Evolutionary conservation across 2,888 invertebrate species (phyloP).

Genomic region (Oegoconia quadripuncta): DNA sequence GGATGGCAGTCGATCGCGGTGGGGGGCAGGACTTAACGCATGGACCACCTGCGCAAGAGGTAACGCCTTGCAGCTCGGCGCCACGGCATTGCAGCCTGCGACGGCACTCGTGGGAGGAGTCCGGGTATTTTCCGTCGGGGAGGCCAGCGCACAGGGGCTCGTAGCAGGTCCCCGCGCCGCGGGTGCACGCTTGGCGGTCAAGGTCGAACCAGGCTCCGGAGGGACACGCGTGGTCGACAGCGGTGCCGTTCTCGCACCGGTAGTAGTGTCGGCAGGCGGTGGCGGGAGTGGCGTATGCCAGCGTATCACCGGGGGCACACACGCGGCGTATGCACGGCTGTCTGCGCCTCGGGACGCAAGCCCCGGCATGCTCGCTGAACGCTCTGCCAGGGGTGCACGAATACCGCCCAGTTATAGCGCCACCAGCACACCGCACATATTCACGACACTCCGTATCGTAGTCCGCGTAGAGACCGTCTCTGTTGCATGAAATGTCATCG

Average conservation of each 20-base stretch:
- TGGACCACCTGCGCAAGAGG: slow-evolving; percentile 45
- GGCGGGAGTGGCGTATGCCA: slow-evolving; percentile 76
- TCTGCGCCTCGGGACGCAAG: slow-evolving; percentile 56
- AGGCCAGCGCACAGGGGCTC: slow-evolving; percentile 80
- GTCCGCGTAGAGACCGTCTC: slow-evolving; percentile 67
- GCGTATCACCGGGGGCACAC: slow-evolving; percentile 52
- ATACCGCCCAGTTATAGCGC: slow-evolving; percentile 48
- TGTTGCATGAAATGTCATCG: slow-evolving; percentile 44
- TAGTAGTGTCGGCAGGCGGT: slow-evolving; percentile 79
- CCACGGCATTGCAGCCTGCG: slow-evolving; percentile 71
- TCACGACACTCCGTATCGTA: slow-evolving; percentile 64
- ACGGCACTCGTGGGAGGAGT: slow-evolving; percentile 78
- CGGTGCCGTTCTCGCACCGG: slow-evolving; percentile 72
- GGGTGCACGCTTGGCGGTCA: slow-evolving; percentile 71
- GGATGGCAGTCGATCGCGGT: slow-evolving; percentile 58
- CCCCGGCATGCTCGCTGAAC: slow-evolving; percentile 62
- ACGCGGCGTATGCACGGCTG: slow-evolving; percentile 58
- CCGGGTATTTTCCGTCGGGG: slow-evolving; percentile 77
- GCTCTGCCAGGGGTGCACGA: slow-evolving; percentile 56
- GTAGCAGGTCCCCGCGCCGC: slow-evolving; percentile 77
- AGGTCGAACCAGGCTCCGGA: slow-evolving; percentile 77
- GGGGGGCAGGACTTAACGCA: slow-evolving; percentile 56
- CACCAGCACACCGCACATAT: slow-evolving; percentile 62
- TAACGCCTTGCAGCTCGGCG: slow-evolving; percentile 57
- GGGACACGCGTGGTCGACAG: slow-evolving; percentile 70